phyloP scores from a whole-genome alignment of 2,113 vertebrate species.

The Erpornis zantholeuca region DNA sequence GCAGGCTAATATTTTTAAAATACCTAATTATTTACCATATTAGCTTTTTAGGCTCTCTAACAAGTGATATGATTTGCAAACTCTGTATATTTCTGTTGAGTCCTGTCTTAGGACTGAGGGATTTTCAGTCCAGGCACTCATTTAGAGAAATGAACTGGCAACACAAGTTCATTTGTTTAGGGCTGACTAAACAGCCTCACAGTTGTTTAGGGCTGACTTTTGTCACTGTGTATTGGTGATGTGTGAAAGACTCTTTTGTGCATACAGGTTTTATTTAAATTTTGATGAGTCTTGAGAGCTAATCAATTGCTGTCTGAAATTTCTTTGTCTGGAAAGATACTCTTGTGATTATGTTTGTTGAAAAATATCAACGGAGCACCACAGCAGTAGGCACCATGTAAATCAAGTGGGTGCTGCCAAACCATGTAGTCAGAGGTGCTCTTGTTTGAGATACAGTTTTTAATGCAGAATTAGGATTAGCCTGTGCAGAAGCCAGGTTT shows the following conservation, averaged over 20 bases:
- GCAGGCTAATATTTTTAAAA: background rate
- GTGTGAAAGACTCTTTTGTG: background rate
- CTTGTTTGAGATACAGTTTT: background rate
- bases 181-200: too few species aligned
- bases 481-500: background rate
- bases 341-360: background rate
- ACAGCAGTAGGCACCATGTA: background rate
- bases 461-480: background rate
- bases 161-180: too few species aligned
- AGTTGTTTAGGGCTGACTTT: background rate
- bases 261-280: background rate
- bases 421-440: background rate
- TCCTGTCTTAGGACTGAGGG: background rate
- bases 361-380: background rate
- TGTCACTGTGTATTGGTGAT: background rate
- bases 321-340: background rate
- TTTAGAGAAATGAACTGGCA: background rate
- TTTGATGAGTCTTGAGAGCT: background rate
- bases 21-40: background rate
- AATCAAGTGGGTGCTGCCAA: background rate
- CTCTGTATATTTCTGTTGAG: background rate
- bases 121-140: background rate
- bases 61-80: background rate
- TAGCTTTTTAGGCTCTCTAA: background rate
- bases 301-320: conserved; percentile 17